phyloP scores from a whole-genome alignment of 2,113 vertebrate species.

The Rhineura floridana region DNA sequence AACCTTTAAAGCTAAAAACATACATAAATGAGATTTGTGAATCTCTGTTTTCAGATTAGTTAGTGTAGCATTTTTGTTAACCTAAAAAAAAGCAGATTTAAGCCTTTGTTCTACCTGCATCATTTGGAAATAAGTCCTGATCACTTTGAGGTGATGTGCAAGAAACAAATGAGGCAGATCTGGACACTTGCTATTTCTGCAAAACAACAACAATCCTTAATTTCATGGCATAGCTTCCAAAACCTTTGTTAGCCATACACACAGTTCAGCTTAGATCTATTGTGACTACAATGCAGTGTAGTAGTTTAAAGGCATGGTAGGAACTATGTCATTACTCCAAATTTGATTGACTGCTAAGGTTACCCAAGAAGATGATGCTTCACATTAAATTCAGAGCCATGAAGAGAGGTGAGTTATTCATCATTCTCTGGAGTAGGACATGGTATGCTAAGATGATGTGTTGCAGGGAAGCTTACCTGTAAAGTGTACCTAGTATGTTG shows the following conservation, averaged over 20 bases:
- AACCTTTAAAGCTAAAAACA: background rate
- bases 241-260: background rate
- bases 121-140: background rate
- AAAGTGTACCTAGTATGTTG: background rate
- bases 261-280: background rate
- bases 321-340: background rate
- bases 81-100: background rate
- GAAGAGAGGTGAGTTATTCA: background rate
- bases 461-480: background rate
- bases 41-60: no score
- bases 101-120: background rate
- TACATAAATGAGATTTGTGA: background rate
- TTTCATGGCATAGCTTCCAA: background rate
- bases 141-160: background rate
- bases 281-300: background rate
- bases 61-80: background rate
- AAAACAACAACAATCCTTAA: background rate
- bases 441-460: no score
- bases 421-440: background rate
- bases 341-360: background rate
- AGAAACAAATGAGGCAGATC: background rate
- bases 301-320: background rate
- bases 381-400: background rate
- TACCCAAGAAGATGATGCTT: background rate
- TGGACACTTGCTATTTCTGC: background rate